Base-by-base conservation (phyloP, 2,888 invertebrate genomes). In the Platypus cylindrus region DNA sequence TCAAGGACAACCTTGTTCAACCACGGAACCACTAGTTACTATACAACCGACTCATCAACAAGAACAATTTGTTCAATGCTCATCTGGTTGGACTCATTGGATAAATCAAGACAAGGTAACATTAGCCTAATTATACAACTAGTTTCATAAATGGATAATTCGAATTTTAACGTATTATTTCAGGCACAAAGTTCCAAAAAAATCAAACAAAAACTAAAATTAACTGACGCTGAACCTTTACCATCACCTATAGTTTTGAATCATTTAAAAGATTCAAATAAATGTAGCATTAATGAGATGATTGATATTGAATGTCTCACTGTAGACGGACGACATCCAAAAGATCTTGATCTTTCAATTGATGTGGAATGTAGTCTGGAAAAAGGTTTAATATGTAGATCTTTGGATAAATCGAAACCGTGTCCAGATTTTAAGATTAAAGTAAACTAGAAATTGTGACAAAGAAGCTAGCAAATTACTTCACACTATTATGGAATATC, bases 391-490 rank as follows among this genome's bases (percentile, higher is more conserved):
- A 59, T 73, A 3, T 89, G 89, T 53, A 62, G 58, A 34, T 60
- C 63, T 3, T 45, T 51, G 16, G 43, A 36, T 11, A 51, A 51
- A 36, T 47, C 48, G 3, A 40, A 45, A 31, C 50, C 59, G 2
- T 90, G 90, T 48, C 70, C 75, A 2, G 87, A 90, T 64, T 89
- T 87, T 53, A 87, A 90, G 62, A 75, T 89, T 30, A 68, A 81
- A 17, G 78, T 86, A 14, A 27, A 14, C 12, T 15, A 4, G 12
- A 14, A 7, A 13, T 17, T 3, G 13, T 3, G 17, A 28, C 5
- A 18, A n/a, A 9, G 8, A 8, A 33, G 12, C 28, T 4, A 29
- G 15, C 3, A 14, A 30, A 12, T 20, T 29, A n/a, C 15, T n/a
- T n/a, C n/a, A n/a, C n/a, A n/a, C n/a, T n/a, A n/a, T n/a, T 31